Percentiles rank a stretch among this genome's conserved stretches.
phyloP scores from a whole-genome alignment of 2,888 invertebrate species.

The Thelaira solivaga region DNA sequence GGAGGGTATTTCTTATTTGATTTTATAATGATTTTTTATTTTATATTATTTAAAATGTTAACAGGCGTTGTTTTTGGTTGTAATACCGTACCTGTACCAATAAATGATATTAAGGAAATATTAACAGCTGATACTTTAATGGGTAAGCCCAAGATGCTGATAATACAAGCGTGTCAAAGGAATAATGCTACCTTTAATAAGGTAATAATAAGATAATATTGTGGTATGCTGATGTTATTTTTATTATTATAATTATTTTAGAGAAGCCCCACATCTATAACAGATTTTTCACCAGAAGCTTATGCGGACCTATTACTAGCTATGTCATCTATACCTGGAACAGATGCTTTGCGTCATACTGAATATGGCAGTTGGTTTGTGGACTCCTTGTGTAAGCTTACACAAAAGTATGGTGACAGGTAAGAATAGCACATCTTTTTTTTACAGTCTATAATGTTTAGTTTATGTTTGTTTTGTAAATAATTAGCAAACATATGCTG shows the following conservation, averaged over 20 bases:
- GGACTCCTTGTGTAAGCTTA: constrained; percentile 70
- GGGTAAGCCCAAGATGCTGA: constrained; percentile 79
- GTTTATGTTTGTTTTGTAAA: not conserved
- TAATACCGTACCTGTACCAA: constrained; percentile 78
- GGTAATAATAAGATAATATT: constrained; percentile 4
- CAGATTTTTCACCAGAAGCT: constrained; percentile 42
- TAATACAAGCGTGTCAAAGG: constrained; percentile 81
- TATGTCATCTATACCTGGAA: constrained; percentile 74
- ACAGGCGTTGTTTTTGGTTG: constrained; percentile 78
- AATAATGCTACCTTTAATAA: constrained; percentile 52
- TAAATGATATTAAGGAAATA: constrained; percentile 77
- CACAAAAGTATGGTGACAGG: constrained; percentile 33
- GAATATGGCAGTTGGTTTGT: constrained; percentile 75
- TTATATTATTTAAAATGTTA: not conserved
- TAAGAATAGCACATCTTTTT: not conserved
- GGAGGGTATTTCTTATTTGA: constrained; percentile 65
- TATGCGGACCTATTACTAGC: constrained; percentile 72
- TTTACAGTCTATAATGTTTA: not conserved
- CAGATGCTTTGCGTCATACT: constrained; percentile 71
- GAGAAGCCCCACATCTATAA: constrained; percentile 27
- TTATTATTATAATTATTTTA: not conserved
- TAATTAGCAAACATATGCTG: constrained; percentile 69
- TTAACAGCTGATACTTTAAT: constrained; percentile 76
- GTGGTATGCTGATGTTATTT: not conserved
- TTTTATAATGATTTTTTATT: not conserved